Percentiles rank a stretch among this genome's conserved stretches.
phyloP scores from a whole-genome alignment of 2,113 vertebrate genomes.

The Pao palembangensis region DNA sequence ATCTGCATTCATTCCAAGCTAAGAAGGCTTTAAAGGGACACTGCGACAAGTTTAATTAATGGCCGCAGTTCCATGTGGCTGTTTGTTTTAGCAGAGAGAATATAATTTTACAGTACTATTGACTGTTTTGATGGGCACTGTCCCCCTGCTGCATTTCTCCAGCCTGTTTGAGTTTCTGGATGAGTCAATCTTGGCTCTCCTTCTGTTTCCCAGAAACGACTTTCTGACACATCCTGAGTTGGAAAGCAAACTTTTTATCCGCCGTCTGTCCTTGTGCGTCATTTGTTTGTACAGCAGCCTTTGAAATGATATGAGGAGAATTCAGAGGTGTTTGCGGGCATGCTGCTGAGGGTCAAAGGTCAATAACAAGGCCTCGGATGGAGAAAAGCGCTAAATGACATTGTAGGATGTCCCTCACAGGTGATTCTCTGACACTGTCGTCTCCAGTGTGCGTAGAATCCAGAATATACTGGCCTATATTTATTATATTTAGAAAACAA shows the following conservation, averaged over 20 bases:
- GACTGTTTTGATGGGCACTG: no score
- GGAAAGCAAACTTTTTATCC: conserved; percentile 17
- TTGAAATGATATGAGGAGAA: conserved; percentile 3
- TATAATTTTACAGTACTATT: background rate
- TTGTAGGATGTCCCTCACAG: background rate
- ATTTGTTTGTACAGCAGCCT: background rate
- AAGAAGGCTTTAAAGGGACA: no score
- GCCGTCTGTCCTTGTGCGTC: background rate
- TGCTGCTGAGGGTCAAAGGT: background rate
- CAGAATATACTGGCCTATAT: background rate
- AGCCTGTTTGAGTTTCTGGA: background rate
- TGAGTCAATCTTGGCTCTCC: conserved; percentile 20
- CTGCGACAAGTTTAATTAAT: no score
- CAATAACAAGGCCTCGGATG: background rate
- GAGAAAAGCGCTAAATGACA: no score
- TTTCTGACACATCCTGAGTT: conserved; percentile 10
- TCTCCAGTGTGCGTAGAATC: background rate
- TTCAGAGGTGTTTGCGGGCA: background rate
- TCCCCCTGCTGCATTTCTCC: no score
- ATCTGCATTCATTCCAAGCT: no score
- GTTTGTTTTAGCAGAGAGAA: background rate
- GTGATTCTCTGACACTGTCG: background rate
- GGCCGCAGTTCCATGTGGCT: no score
- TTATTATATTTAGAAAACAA: no score
- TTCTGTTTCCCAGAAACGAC: background rate